phyloP scores from a whole-genome alignment of 2,113 vertebrate species.

The Vicugna pacos region DNA sequence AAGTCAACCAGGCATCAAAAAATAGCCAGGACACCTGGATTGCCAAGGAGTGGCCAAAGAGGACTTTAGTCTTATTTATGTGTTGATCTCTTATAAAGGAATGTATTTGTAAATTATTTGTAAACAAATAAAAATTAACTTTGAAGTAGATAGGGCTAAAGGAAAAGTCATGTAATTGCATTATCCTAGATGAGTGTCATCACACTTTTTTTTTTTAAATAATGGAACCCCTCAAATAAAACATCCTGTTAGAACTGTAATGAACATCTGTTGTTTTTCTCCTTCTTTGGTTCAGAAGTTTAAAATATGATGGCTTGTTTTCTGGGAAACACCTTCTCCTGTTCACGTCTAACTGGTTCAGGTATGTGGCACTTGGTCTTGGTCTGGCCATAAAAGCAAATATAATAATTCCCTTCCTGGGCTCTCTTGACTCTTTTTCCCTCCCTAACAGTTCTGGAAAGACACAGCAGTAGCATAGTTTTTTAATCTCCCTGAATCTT shows the following conservation, averaged over 20 bases:
- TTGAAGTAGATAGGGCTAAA: background rate
- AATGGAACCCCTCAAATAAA: background rate
- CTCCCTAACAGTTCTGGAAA: background rate
- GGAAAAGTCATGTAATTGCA: background rate
- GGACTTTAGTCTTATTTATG: background rate
- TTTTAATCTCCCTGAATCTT: background rate
- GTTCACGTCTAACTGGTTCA: background rate
- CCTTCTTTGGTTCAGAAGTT: background rate
- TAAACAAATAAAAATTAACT: slow-evolving; percentile 42
- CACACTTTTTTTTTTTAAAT: background rate
- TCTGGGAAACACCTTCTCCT: background rate
- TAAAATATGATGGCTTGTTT: background rate
- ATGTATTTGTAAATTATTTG: background rate
- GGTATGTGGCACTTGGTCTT: background rate
- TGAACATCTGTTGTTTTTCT: background rate
- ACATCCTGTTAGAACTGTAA: background rate
- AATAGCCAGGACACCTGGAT: background rate
- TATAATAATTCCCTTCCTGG: background rate
- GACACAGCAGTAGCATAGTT: background rate
- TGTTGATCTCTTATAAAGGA: slow-evolving; percentile 29
- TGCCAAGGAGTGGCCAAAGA: background rate
- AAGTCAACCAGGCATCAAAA: slow-evolving; percentile 7
- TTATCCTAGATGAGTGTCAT: background rate
- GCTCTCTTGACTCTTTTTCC: background rate
- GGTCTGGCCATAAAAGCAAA: background rate